Evolutionary conservation across 2,888 invertebrate species (phyloP), one percentile per base, ranked within the genome.

Genomic region (Drosophila kanekoi): DNA sequence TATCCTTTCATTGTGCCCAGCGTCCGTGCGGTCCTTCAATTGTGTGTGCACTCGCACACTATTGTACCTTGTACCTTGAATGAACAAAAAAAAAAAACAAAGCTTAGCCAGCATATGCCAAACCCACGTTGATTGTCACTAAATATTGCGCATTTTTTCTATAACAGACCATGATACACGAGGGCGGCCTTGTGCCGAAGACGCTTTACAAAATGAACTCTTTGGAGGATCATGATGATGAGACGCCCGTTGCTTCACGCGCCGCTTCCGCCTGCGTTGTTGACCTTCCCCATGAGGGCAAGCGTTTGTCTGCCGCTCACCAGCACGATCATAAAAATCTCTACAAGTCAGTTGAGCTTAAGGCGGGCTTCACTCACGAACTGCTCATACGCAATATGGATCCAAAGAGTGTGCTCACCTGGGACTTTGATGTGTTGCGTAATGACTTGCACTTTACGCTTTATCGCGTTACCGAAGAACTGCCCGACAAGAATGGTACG

Each of bases 381-480:
- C 95, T 96, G 73, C 93, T 96, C 72, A 95, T 98, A 56, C 94
- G 94, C 52, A 96, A 97, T 81, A 94, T 95, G 60, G 97, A 98
- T 92, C 95, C 96, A 13, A 97, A 97, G 81, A 96, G 97, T 91
- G 98, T 98, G 66, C 94, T 98, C 45, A 98, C 98, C 23, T 98
- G 98, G 98, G 98, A 98, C 93, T 98, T 98, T 93, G 98, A 98
- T 93, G 97, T 98, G 56, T 94, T 98, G 92, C 95, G 97, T 23
- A 97, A 97, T 90, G 97, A 97, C 92, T 95, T 98, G 81, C 95
- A 95, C 71, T 98, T 98, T 93, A 95, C 96, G 8, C 95, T 98
- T 48, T 95, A 93, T 90, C 87, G 91, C 28, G 89, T 91, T 38
- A 90, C 88, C 28, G 88, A 87, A 48, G 89, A 90, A 38, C 68